Conservation (phyloP, 2,113 vertebrate species). For the Poeciliopsis prolifica region DNA sequence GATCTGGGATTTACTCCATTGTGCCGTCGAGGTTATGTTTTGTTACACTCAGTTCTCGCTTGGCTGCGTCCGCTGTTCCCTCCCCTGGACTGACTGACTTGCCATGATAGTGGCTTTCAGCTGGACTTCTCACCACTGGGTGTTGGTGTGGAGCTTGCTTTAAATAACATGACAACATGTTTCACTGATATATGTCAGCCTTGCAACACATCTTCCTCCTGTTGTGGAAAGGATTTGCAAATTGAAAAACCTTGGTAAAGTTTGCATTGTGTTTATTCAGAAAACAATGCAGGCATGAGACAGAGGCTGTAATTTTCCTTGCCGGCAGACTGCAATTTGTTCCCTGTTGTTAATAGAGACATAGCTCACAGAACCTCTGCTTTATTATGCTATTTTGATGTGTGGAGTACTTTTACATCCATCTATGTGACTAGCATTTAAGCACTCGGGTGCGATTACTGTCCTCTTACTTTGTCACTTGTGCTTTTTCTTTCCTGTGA, state of each 20-base stretch:
- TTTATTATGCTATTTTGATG: no score
- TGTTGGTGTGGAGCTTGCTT: conserved; percentile 31
- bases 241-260: background rate
- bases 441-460: conserved; percentile 7
- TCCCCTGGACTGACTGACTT: conserved; percentile 55
- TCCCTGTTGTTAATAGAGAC: conserved; percentile 4
- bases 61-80: conserved; percentile 43
- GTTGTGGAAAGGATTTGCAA: no score
- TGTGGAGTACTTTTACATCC: conserved; percentile 16
- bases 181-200: background rate
- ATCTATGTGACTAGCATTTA: conserved; percentile 13
- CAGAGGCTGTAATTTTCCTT: conserved; percentile 16
- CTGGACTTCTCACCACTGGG: conserved; percentile 31
- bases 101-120: conserved; percentile 42
- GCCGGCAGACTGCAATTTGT: conserved; percentile 22
- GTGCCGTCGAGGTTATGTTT: conserved; percentile 47
- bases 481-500: background rate
- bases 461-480: conserved; percentile 4
- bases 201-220: conserved; percentile 3
- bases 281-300: background rate
- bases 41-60: conserved; percentile 57
- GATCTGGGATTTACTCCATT: conserved; percentile 38
- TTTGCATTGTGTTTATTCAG: background rate
- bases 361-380: background rate
- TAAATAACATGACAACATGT: conserved; percentile 40